Evolutionary conservation across 2,797 vertebrate species (phyloP), one percentile per base, ranked within the genome.

Genomic region (Hapalemur alaotrensis): DNA sequence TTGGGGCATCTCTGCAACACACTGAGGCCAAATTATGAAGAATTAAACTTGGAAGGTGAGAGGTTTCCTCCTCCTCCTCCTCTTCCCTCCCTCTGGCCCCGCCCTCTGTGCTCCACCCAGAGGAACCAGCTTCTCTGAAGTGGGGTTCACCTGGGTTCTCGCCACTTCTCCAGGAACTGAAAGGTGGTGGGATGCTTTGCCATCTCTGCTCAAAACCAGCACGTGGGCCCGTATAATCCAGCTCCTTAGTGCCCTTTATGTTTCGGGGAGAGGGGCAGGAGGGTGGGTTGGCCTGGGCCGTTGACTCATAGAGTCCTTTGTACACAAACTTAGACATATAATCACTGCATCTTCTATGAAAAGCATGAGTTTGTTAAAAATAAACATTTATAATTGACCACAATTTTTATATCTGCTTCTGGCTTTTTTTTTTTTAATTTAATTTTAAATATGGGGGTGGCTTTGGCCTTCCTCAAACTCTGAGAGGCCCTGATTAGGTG

Each of bases 151-250:
- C 22, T 14, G 17, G 35, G 8, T 32, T 70, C 22, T 18, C 43
- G 0, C 67, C 7, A 3, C 30, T 30, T 23, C 79, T 50, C 81
- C 28, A 30, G 14, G 48, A 30, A 13, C 43, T 2, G 72, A 28
- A 43, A 9, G 18, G 17, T 0, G 12, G 2, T 1, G 0, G 14
- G 63, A 10, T 0, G 2, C 43, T 50, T 20, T 15, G 59, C 35
- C 12, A 8, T 4, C 3, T 69, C 32, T 20, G 50, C 17, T 35
- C 32, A n/a, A 67, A 32, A 2, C 69, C 41, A 28, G 73, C 35
- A 46, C 50, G 12, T 7, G n/a, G 5, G 20, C 1, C 0, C 0
- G 1, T 1, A 10, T 10, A 13, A 18, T 22, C n/a, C 63, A 12
- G 54, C 32, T 14, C 35, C 6, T 32, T 35, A 7, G 32, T n/a